phyloP scores from a whole-genome alignment of 2,888 invertebrate species.

The Dinocampus coccinellae region DNA sequence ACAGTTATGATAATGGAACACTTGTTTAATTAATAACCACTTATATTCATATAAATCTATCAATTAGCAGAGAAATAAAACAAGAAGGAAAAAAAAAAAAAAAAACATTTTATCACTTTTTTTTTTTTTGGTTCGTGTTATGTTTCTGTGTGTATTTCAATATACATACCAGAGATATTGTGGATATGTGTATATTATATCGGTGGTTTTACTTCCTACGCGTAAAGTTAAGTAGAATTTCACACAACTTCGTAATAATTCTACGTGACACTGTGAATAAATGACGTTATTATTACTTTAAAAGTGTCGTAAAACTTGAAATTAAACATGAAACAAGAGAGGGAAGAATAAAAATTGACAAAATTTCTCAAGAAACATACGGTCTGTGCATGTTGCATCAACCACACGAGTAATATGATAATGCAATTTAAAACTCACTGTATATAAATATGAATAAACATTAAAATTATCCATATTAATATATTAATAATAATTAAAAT shows the following conservation, averaged over 20 bases:
- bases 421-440: constrained; percentile 9
- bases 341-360: constrained; percentile 2
- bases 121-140: no score
- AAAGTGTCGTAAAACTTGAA: constrained; percentile 54
- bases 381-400: constrained; percentile 1
- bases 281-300: constrained; percentile 50
- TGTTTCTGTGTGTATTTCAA: no score
- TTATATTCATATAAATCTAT: no score
- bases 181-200: constrained; percentile 25
- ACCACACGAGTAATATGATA: constrained; percentile 13
- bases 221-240: constrained; percentile 32
- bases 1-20: no score
- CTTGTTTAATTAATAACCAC: no score
- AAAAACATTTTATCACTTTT: neutral
- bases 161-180: no score
- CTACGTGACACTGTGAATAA: constrained; percentile 39
- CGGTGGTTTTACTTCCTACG: constrained; percentile 25
- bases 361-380: neutral
- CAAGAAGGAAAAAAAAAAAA: neutral
- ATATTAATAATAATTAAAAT: neutral
- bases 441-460: no score
- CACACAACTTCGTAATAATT: constrained; percentile 15
- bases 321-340: constrained; percentile 13
- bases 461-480: no score
- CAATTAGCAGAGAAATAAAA: neutral